phyloP scores from a whole-genome alignment of 1,140 invertebrate species.

The Stegodyphus dumicola region DNA sequence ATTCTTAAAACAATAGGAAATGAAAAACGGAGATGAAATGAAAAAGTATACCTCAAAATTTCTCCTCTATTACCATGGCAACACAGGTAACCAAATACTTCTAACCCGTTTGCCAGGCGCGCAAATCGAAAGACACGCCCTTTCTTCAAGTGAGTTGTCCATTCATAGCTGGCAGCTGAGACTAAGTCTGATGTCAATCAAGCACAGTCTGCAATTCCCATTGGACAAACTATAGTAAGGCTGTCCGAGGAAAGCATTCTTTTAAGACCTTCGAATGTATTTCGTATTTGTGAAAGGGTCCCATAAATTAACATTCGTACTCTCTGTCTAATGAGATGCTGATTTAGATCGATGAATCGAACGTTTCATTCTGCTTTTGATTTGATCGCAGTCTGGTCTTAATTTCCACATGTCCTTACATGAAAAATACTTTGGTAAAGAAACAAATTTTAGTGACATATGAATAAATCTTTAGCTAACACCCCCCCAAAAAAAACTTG shows the following conservation, averaged over 20 bases:
- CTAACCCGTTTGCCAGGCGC: not conserved
- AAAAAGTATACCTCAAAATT: not conserved
- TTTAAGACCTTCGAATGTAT: constrained; percentile 11
- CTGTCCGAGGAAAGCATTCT: constrained; percentile 24
- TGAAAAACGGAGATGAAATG: not conserved
- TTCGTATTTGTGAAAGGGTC: constrained; percentile 27
- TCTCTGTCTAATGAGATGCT: constrained; percentile 35
- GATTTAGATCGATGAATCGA: not conserved
- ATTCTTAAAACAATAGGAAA: not conserved
- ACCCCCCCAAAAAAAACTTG: no score
- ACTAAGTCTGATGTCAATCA: constrained; percentile 21
- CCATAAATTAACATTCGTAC: constrained; percentile 54
- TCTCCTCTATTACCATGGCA: constrained; percentile 17
- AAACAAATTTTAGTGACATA: no score
- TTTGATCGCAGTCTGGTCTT: not conserved
- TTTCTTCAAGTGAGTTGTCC: constrained; percentile 26
- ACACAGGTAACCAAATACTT: constrained; percentile 31
- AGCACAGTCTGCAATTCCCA: not conserved
- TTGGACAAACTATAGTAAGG: not conserved
- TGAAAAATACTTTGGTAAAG: no score
- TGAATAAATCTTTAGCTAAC: no score
- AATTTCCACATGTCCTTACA: not conserved
- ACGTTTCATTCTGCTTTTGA: no score
- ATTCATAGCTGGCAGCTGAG: constrained; percentile 16
- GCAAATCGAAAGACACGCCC: constrained; percentile 22